Evolutionary conservation across 2,113 vertebrate genomes (phyloP), one percentile per base, ranked within the genome.

Genomic region (Amphilophus citrinellus): DNA sequence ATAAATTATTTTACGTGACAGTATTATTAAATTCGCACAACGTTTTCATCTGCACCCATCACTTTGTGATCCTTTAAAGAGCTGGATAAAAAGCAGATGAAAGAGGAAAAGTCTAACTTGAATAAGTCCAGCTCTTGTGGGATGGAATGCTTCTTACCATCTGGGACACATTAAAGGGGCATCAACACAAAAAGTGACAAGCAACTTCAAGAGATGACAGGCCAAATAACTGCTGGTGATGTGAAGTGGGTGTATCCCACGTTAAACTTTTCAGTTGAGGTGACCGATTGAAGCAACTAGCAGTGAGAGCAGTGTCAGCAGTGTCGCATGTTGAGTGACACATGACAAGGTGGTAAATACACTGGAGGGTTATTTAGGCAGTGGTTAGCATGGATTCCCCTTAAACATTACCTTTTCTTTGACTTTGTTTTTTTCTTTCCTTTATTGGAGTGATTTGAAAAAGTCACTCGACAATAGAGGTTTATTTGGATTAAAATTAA

Each of bases 31-130:
- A 82, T 79, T 20, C 6, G 17, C 22, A 61, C 32, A 53, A 20
- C 2, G 0, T 76, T 73, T 47, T 83, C 35, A 17, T 87, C 13
- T 85, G 30, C 37, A 83, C 15, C 32, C 65, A 30, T 30, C 20
- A 22, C 50, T 81, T 13, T 77, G 73, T 32, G 56, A 39, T 5
- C 22, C 32, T 90, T 84, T 76, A 11, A 18, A 65, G 3, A 32
- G 71, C 60, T 75, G 37, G n/a, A 65, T 18, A 58, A 14, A 50
- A 84, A 61, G 59, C 27, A 77, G 10, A 83, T 78, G 24, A 83
- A 58, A 80, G n/a, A 20, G 58, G 10, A 42, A 58, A 80, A 24
- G 77, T 22, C 44, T 15, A 22, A 56, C 76, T 79, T 79, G 79
- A 60, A 44, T 42, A 37, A 60, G 24, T 60, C 9, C n/a, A 9